Evolutionary conservation across 2,888 invertebrate species (phyloP).

Genomic region (Pelosia muscerda): DNA sequence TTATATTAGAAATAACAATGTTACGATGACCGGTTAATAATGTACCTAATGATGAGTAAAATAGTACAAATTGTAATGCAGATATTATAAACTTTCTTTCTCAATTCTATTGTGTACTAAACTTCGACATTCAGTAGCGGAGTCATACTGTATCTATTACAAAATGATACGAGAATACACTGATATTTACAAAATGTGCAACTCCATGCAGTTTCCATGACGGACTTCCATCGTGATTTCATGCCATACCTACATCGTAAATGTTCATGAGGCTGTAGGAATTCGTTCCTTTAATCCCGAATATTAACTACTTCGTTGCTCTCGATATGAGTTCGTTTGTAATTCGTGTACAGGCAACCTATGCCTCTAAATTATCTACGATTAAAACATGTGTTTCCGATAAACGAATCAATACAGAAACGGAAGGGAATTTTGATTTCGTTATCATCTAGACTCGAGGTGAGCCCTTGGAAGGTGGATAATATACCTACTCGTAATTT

Average conservation of each 20-base stretch:
- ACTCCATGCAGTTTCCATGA: too few species aligned
- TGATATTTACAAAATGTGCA: too few species aligned
- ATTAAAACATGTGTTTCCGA: background rate
- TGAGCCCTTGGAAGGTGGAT: slow-evolving; percentile 28
- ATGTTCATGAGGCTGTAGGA: background rate
- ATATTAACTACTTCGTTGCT: background rate
- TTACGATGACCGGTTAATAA: too few species aligned
- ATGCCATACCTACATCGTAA: background rate
- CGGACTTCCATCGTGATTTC: background rate
- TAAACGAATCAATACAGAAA: slow-evolving; percentile 14
- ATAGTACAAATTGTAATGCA: too few species aligned
- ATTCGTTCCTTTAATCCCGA: background rate
- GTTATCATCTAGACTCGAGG: slow-evolving; percentile 13
- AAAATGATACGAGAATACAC: too few species aligned
- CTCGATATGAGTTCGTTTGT: background rate
- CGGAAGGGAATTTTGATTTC: slow-evolving; percentile 15
- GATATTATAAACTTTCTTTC: too few species aligned
- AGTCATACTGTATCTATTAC: background rate
- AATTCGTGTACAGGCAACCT: background rate
- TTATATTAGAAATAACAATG: too few species aligned
- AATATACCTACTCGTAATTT: background rate
- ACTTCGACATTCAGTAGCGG: too few species aligned
- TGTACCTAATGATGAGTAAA: too few species aligned
- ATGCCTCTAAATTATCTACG: background rate
- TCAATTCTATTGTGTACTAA: too few species aligned